These are phyloP conservation scores for Benthosema pterotum DNA, from an alignment of 2,797 vertebrate species.

Conservation along the genomic window DNA sequence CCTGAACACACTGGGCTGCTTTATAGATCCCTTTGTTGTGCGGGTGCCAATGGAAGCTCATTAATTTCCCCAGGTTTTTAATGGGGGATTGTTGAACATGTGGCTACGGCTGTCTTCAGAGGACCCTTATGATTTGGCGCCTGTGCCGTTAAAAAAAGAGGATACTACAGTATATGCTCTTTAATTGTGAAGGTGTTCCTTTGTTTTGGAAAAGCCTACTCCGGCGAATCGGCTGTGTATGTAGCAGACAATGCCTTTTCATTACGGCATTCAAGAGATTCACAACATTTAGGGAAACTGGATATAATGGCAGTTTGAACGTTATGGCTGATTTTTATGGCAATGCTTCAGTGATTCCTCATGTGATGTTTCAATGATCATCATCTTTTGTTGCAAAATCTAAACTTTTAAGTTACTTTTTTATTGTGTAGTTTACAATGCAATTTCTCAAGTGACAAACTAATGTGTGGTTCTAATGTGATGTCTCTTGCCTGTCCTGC, in stretches of 20 bases:
- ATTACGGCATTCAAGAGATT: conserved; percentile 4
- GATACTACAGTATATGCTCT: conserved; percentile 70
- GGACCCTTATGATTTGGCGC: conserved; percentile 76
- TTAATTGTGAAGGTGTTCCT: conserved; percentile 77
- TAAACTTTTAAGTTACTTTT: neutral
- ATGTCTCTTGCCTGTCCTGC: no score
- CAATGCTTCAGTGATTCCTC: no score
- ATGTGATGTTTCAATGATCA: no score
- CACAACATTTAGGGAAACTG: conserved; percentile 45
- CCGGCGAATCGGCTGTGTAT: no score
- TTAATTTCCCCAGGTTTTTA: conserved; percentile 81
- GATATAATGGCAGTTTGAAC: conserved; percentile 34
- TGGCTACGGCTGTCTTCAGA: conserved; percentile 77
- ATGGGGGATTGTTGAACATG: conserved; percentile 80
- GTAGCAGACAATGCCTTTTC: conserved; percentile 38
- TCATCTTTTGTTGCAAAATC: neutral
- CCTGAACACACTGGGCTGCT: conserved; percentile 77
- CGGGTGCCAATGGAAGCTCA: conserved; percentile 79
- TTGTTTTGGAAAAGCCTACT: conserved; percentile 52
- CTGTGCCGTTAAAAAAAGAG: conserved; percentile 69
- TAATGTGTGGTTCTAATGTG: no score
- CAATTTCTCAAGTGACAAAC: no score
- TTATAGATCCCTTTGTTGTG: conserved; percentile 83
- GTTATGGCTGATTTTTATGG: conserved; percentile 8
- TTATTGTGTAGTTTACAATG: no score